A percentile compares a stretch with the other conserved stretches of the same genome.
Evolutionary conservation across 2,797 vertebrate genomes (phyloP).

Genomic region (Sebastes jordani): DNA sequence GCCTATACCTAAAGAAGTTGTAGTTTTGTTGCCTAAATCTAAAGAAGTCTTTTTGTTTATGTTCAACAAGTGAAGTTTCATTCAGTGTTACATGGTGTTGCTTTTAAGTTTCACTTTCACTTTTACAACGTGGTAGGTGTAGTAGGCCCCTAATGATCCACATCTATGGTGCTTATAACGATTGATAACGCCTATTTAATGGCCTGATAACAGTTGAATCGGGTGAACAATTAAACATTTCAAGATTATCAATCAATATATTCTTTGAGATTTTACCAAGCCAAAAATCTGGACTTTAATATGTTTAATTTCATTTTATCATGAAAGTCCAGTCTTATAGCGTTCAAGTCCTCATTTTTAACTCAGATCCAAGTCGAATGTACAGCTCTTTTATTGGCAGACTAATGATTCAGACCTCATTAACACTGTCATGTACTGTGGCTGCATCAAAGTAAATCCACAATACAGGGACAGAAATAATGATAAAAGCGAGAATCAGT

Average conservation of each 20-base stretch:
- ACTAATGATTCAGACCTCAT: background rate
- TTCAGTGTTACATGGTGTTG: no score
- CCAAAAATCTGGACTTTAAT: background rate
- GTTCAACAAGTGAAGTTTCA: accelerated
- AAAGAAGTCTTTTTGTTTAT: no score
- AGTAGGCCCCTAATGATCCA: no score
- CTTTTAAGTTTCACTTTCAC: no score
- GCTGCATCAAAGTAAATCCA: background rate
- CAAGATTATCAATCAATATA: background rate
- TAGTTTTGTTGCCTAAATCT: accelerated
- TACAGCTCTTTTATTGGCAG: background rate
- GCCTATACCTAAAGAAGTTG: no score
- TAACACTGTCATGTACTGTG: background rate
- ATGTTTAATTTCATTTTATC: background rate
- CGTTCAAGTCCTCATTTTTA: background rate
- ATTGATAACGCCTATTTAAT: no score
- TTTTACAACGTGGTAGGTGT: no score
- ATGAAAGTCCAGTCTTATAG: background rate
- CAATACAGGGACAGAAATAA: background rate
- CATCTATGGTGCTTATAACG: no score
- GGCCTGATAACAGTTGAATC: no score
- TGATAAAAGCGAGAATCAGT: background rate
- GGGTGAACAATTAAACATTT: background rate
- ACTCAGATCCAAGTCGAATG: background rate
- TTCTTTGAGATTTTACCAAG: background rate